Evolutionary conservation across 2,113 vertebrate genomes (phyloP).

Genomic region (Ptychochromis oligacanthus): DNA sequence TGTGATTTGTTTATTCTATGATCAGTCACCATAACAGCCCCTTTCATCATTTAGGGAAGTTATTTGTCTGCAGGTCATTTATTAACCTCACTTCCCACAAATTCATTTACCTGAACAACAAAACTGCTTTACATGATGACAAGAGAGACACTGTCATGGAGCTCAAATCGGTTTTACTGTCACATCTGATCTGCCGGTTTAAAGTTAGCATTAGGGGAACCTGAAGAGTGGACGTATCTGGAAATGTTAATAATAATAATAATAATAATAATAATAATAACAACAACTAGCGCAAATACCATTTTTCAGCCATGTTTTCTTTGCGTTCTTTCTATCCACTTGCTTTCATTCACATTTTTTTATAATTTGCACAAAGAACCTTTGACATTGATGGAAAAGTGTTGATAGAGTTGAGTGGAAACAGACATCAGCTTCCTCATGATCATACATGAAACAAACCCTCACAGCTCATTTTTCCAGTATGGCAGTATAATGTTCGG

Average conservation of each 20-base stretch:
- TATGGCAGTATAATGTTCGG: too few species aligned
- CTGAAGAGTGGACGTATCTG: neutral
- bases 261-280: neutral
- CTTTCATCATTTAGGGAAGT: slow-evolving; percentile 38
- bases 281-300: neutral
- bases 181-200: neutral
- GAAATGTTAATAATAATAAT: neutral
- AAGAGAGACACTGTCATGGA: neutral
- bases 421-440: neutral
- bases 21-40: neutral
- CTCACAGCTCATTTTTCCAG: neutral
- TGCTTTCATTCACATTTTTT: neutral
- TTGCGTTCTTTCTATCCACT: neutral
- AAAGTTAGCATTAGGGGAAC: slow-evolving; percentile 8
- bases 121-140: neutral
- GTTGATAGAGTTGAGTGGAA: neutral
- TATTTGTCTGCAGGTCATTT: slow-evolving; percentile 10
- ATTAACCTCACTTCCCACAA: slow-evolving; percentile 21
- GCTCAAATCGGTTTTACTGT: neutral
- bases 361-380: neutral
- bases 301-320: neutral
- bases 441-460: neutral
- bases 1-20: slow-evolving; percentile 5
- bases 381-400: neutral
- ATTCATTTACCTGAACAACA: slow-evolving; percentile 23